A percentile compares a stretch with the other conserved stretches of the same genome.
These are phyloP conservation scores for Epinotia demarniana DNA, from an alignment of 2,888 invertebrate genomes.

Conservation along the genomic window DNA sequence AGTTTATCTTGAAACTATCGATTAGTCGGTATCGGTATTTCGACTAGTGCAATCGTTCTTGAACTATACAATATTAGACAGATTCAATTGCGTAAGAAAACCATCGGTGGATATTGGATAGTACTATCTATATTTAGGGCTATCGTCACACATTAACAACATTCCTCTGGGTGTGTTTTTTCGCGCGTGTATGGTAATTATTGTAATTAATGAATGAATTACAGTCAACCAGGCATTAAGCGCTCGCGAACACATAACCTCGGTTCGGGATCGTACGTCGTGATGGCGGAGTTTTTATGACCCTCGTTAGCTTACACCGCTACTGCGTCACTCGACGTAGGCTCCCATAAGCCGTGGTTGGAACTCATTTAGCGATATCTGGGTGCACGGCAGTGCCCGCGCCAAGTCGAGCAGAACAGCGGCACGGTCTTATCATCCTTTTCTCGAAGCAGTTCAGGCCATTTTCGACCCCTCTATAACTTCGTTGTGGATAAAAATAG, in stretches of 20 bases:
- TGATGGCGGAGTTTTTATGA: conserved; percentile 57
- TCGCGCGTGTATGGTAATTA: conserved; percentile 43
- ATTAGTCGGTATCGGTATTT: neutral
- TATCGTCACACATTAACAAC: neutral
- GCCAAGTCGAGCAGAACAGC: no score
- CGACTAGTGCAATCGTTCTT: neutral
- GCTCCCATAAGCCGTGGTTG: conserved; percentile 48
- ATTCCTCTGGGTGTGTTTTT: conserved; percentile 42
- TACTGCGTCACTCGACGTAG: conserved; percentile 59
- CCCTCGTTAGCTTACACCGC: conserved; percentile 59
- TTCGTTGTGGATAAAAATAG: no score
- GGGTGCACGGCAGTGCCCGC: no score
- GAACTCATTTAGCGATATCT: conserved; percentile 52
- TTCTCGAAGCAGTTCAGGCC: no score
- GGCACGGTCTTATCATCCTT: no score
- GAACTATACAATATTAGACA: neutral
- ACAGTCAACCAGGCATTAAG: conserved; percentile 46
- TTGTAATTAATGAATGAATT: conserved; percentile 47
- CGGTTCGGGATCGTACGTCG: conserved; percentile 42
- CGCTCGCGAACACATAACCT: conserved; percentile 44
- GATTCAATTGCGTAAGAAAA: neutral
- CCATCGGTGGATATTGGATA: neutral
- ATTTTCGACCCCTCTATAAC: no score
- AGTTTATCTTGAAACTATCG: neutral
- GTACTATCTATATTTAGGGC: neutral